Conservation (phyloP, 2,797 vertebrate species). For the Ptychadena robeensis region DNA sequence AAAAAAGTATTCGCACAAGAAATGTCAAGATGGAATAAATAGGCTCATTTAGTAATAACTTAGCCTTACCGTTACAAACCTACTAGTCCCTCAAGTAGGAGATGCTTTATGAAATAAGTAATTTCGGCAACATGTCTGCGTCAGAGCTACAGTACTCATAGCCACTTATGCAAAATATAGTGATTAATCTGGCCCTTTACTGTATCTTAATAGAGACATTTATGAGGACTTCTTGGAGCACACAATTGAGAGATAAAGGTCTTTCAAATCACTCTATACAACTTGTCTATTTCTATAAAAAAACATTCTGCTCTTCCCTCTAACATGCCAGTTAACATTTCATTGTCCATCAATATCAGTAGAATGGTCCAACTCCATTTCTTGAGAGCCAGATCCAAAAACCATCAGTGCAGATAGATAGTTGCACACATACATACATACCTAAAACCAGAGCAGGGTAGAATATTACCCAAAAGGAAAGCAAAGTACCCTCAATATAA, state of each 20-base stretch:
- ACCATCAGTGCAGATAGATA: no score
- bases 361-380: no score
- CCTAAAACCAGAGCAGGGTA: no score
- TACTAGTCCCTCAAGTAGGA: slow-evolving; percentile 44
- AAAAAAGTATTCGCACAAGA: slow-evolving; percentile 56
- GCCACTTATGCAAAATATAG: slow-evolving; percentile 22
- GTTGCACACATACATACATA: no score
- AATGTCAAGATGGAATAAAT: slow-evolving; percentile 55
- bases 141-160: slow-evolving; percentile 4
- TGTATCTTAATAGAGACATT: slow-evolving; percentile 19
- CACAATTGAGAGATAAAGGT: slow-evolving; percentile 9
- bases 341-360: no score
- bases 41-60: slow-evolving; percentile 29
- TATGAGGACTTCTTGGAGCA: slow-evolving; percentile 14
- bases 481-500: no score
- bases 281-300: no score
- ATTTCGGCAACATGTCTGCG: slow-evolving; percentile 24
- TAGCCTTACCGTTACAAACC: slow-evolving; percentile 24
- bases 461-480: no score
- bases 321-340: no score
- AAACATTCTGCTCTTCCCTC: no score
- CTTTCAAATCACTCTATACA: no score
- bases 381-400: no score
- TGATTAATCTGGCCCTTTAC: slow-evolving; percentile 37
- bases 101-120: slow-evolving; percentile 48